Evolutionary conservation across 2,113 vertebrate species (phyloP).

Genomic region (Hipposideros armiger): DNA sequence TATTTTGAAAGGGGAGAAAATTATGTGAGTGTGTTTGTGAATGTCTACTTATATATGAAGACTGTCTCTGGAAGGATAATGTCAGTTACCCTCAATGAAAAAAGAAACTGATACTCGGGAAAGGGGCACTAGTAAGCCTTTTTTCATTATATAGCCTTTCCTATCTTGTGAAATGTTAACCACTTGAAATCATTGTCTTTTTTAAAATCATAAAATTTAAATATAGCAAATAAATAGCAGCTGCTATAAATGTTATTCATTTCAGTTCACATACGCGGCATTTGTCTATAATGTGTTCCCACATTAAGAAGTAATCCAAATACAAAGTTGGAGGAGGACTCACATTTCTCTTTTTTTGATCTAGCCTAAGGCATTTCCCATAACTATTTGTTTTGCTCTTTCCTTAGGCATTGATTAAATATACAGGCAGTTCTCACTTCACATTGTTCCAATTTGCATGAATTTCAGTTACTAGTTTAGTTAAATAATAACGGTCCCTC

Average conservation of each 20-base stretch:
- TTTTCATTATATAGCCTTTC: not conserved
- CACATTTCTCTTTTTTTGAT: not conserved
- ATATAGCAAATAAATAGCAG: conserved; percentile 1
- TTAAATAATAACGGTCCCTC: not conserved
- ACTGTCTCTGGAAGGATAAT: not conserved
- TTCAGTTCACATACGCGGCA: not conserved
- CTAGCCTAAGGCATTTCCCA: not conserved
- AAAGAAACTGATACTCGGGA: not conserved
- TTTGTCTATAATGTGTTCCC: not conserved
- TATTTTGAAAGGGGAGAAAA: not conserved
- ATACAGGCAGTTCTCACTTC: not conserved
- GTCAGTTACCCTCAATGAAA: not conserved
- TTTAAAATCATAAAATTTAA: conserved; percentile 5
- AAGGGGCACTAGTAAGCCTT: not conserved
- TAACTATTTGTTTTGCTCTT: not conserved
- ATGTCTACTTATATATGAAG: not conserved
- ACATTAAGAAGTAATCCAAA: not conserved
- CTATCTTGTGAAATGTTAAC: conserved; percentile 22
- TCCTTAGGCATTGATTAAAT: not conserved
- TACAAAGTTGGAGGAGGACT: not conserved
- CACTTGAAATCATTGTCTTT: not conserved
- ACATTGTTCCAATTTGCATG: not conserved
- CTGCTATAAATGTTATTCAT: not conserved
- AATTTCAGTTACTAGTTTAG: not conserved
- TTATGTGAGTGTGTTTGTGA: not conserved